Evolutionary conservation across 1,140 invertebrate species (phyloP).

Genomic region (Drosophila repletoides): DNA sequence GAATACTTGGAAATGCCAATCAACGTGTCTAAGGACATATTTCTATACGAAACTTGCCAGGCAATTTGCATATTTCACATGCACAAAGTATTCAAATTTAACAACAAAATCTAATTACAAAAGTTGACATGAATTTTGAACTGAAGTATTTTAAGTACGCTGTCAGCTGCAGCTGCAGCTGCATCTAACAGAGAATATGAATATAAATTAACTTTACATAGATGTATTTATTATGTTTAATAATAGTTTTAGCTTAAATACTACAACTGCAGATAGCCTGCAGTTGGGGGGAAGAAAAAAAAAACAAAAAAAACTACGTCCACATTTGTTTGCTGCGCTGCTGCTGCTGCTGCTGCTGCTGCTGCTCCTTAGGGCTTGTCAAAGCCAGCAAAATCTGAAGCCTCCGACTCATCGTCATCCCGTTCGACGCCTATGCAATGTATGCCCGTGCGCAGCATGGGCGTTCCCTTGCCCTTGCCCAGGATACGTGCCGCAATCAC

Average conservation of each 20-base stretch:
- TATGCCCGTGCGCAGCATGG: slow-evolving; percentile 83
- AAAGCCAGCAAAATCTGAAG: slow-evolving; percentile 63
- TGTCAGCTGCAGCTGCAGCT: too few species aligned
- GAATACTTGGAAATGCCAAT: too few species aligned
- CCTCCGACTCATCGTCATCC: slow-evolving; percentile 82
- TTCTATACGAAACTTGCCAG: too few species aligned
- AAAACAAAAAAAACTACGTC: slow-evolving; percentile 27
- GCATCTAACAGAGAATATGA: too few species aligned
- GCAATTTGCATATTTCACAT: too few species aligned
- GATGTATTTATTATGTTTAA: slow-evolving; percentile 15
- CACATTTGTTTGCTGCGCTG: background rate
- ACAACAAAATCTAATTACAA: too few species aligned
- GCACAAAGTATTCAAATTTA: too few species aligned
- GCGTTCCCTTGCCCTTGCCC: slow-evolving; percentile 84
- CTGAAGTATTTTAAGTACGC: too few species aligned
- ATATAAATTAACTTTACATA: slow-evolving; percentile 54
- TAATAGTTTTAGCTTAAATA: slow-evolving; percentile 48
- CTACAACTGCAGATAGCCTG: slow-evolving; percentile 62
- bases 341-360: too few species aligned
- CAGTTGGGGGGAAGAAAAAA: too few species aligned
- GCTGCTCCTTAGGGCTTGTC: slow-evolving; percentile 52
- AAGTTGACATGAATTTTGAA: too few species aligned
- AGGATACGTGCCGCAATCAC: slow-evolving; percentile 82
- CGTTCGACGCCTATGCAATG: slow-evolving; percentile 83
- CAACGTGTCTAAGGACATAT: too few species aligned